Conservation (phyloP, 2,888 invertebrate species). For the Elaeidobius kamerunicus region DNA sequence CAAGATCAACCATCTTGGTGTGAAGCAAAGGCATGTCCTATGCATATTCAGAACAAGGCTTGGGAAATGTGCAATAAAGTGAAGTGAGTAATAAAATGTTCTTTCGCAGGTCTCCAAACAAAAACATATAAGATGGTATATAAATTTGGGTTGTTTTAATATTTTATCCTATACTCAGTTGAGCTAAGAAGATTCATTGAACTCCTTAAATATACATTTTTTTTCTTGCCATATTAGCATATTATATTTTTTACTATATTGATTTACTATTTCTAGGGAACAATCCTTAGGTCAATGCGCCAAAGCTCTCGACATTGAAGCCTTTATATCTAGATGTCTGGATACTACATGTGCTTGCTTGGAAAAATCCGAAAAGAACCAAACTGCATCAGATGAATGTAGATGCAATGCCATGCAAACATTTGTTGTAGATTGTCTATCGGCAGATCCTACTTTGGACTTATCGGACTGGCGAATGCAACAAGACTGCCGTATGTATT, state of each 20-base stretch:
- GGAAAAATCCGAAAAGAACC: slow-evolving; percentile 50
- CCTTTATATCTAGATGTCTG: slow-evolving; percentile 68
- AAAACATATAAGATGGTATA: too few species aligned
- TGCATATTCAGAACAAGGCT: slow-evolving; percentile 60
- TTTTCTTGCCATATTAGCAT: too few species aligned
- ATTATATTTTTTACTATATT: too few species aligned
- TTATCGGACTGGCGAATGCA: slow-evolving; percentile 68
- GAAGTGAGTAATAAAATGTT: slow-evolving; percentile 37
- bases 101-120: too few species aligned
- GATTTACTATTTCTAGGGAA: slow-evolving; percentile 50
- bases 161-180: too few species aligned
- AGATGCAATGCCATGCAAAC: slow-evolving; percentile 67
- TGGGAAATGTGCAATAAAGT: slow-evolving; percentile 67
- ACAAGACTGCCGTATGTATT: slow-evolving; percentile 64
- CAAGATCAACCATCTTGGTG: slow-evolving; percentile 53
- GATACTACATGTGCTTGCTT: slow-evolving; percentile 75
- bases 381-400: slow-evolving; percentile 53
- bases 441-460: slow-evolving; percentile 60
- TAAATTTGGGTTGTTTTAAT: too few species aligned
- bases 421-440: slow-evolving; percentile 72
- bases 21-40: slow-evolving; percentile 60
- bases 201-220: too few species aligned
- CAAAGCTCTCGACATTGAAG: slow-evolving; percentile 62
- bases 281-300: slow-evolving; percentile 65
- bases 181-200: too few species aligned